Evolutionary conservation across 2,113 vertebrate genomes (phyloP), one percentile per base, ranked within the genome.

Genomic region (Ariopsis seemanni): DNA sequence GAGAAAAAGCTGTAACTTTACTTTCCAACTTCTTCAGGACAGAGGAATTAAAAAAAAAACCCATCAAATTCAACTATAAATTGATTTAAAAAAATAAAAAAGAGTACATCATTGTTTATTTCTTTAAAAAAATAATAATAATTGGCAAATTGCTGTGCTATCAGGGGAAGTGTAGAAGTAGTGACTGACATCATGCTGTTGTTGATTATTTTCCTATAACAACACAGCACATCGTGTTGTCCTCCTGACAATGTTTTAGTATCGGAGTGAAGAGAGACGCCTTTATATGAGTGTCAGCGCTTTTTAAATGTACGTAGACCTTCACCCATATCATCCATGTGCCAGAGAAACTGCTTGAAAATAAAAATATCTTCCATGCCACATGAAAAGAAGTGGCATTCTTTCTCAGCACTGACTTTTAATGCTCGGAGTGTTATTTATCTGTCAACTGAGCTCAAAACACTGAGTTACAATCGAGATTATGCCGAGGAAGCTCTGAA

Each of bases 261-360:
- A 71, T 55, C 55, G 58, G 82, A 27, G 71, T 18, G 69, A 85
- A 85, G 11, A n/a, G 50, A 65, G 86, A 72, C 48, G 50, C 67
- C 74, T 87, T 82, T 65, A 83, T 27, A 50, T 25, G 57, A 50
- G 8, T 69, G 78, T 77, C 57, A 58, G 27, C 42, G 17, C 50
- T 79, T 48, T 63, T 81, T 67, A 77, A 80, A 67, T 74, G 60
- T 12, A 57, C 10, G 9, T n/a, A 20, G n/a, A 53, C 55, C 27
- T 20, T 55, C 34, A 60, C 77, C 85, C 62, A 62, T 74, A 62
- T 85, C 87, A 82, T 80, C 12, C 53, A 48, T 57, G 71, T 14
- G 2, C 5, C 7, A 15, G 34, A 75, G 34, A 22, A 20, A 17
- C 17, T 48, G 34, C 34, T 22, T 2, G 10, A 57, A 57, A 42